Evolutionary conservation across 2,797 vertebrate genomes (phyloP).

Genomic region (Anas acuta): DNA sequence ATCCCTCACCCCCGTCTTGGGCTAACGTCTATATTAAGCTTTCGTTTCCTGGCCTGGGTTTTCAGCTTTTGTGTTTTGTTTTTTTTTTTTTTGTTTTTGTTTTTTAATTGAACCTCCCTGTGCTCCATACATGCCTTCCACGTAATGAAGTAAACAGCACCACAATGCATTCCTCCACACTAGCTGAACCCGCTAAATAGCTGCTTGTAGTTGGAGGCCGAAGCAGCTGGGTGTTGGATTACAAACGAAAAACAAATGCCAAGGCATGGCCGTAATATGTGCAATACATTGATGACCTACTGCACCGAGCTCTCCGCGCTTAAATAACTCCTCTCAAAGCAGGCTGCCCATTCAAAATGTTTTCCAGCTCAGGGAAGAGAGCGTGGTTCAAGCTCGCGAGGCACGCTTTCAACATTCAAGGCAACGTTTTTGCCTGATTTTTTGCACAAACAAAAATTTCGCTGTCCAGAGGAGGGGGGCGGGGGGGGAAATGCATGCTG

Average conservation of each 20-base stretch:
- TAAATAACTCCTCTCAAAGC: slow-evolving; percentile 30
- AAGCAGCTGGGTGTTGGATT: slow-evolving; percentile 71
- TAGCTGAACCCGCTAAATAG: slow-evolving; percentile 59
- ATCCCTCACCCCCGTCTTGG: not conserved
- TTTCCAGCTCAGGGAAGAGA: not conserved
- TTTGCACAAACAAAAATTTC: not conserved
- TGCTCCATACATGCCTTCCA: not conserved
- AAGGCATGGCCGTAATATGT: slow-evolving; percentile 51
- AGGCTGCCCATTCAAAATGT: not conserved
- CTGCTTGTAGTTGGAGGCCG: slow-evolving; percentile 50
- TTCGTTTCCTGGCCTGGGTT: not conserved
- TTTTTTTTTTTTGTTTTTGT: not conserved
- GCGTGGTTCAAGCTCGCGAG: no score
- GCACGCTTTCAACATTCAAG: not conserved
- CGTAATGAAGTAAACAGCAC: slow-evolving; percentile 35
- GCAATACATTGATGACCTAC: slow-evolving; percentile 49
- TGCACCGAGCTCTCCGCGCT: not conserved
- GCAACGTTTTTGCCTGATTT: not conserved
- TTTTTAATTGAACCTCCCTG: not conserved
- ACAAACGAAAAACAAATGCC: slow-evolving; percentile 66
- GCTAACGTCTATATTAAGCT: not conserved
- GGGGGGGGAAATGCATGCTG: not conserved
- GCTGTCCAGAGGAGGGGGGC: rapidly evolving
- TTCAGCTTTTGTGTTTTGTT: not conserved
- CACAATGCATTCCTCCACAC: slow-evolving; percentile 65